Evolutionary conservation across 2,113 vertebrate species (phyloP).

Genomic region (Melospiza georgiana): DNA sequence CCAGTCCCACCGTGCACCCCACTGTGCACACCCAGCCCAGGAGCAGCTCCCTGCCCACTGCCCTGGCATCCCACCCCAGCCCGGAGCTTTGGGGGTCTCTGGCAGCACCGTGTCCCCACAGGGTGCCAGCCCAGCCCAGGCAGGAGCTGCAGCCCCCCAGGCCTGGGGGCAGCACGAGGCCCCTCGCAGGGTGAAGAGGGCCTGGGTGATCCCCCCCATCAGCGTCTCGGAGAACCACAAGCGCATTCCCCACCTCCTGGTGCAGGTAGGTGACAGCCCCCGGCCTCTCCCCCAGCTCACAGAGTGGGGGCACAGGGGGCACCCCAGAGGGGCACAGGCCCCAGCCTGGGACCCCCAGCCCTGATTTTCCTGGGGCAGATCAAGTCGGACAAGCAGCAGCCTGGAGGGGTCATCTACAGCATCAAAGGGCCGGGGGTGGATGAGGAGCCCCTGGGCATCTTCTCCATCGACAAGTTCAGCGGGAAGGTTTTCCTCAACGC

Average conservation of each 20-base stretch:
- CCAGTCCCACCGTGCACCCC: neutral
- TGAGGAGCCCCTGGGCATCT: conserved; percentile 88
- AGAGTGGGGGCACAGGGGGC: neutral
- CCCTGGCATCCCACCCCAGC: neutral
- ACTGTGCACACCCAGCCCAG: neutral
- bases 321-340: neutral
- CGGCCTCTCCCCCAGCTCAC: accelerated
- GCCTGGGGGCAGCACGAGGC: conserved; percentile 70
- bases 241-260: conserved; percentile 87
- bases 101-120: neutral
- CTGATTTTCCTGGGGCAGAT: conserved; percentile 74
- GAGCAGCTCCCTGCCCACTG: neutral
- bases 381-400: conserved; percentile 92
- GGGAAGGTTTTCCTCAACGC: conserved; percentile 89
- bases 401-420: conserved; percentile 91
- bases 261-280: conserved; percentile 81
- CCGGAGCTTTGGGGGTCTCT: neutral
- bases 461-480: conserved; percentile 90
- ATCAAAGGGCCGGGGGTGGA: conserved; percentile 94
- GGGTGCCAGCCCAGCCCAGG: conserved; percentile 35
- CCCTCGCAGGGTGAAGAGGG: conserved; percentile 81
- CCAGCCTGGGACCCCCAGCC: neutral
- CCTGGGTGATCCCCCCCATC: conserved; percentile 98
- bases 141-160: neutral
- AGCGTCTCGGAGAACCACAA: conserved; percentile 92